Conservation (phyloP, 2,113 vertebrate genomes). For the Phrynocephalus versicolor region DNA sequence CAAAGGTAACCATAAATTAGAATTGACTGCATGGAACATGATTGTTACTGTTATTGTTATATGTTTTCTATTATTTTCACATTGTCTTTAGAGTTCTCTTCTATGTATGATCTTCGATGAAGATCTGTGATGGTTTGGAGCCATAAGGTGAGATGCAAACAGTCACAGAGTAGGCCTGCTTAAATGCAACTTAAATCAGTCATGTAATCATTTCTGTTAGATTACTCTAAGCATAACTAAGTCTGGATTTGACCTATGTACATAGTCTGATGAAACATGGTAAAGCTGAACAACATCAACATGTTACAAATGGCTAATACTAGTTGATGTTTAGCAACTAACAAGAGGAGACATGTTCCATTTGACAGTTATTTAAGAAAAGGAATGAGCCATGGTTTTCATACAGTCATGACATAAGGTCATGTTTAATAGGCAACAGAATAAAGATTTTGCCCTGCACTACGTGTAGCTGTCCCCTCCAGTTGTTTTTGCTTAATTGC, state of each 20-base stretch:
- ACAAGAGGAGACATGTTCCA: not conserved
- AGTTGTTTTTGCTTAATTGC: conserved; percentile 34
- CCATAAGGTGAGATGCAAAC: not conserved
- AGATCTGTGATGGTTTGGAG: not conserved
- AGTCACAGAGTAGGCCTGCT: not conserved
- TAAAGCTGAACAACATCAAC: not conserved
- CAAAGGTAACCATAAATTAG: no score
- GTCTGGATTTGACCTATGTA: not conserved
- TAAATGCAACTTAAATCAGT: not conserved
- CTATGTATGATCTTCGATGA: not conserved
- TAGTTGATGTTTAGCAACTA: not conserved
- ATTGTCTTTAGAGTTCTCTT: no score
- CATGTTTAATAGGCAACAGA: conserved; percentile 25
- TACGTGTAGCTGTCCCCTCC: conserved; percentile 31
- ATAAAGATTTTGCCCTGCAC: conserved; percentile 26
- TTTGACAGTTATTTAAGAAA: not conserved
- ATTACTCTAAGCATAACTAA: not conserved
- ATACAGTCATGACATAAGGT: conserved; percentile 10
- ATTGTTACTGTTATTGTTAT: no score
- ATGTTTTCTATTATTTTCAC: no score
- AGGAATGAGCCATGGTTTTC: not conserved
- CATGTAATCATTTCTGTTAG: not conserved
- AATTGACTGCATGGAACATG: no score
- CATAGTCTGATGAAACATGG: not conserved
- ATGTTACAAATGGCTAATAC: not conserved